Base-by-base conservation (phyloP, 2,888 invertebrate genomes). In the Sinohyriopsis cumingii region DNA sequence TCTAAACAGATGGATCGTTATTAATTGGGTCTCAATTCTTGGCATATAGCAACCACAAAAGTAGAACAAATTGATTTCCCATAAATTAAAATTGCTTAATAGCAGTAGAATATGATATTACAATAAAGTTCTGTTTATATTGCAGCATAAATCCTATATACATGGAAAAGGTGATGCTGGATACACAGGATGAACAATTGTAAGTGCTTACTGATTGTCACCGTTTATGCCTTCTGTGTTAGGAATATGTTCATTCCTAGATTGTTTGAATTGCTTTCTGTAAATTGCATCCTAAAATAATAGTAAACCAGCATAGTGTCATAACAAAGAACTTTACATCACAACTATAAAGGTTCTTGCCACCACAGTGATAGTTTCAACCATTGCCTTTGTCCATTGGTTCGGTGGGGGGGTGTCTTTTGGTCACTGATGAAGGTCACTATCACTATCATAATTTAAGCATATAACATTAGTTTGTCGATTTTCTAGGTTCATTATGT, bases 121-220 rank as follows among this genome's bases (percentile, higher is more conserved):
- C 1, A 33, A 33, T 33, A 33, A 33, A 7, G 15, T n/a, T 22
- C 1, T 53, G 24, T 45, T 12, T 33, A 18, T 66, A 25, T 82
- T 84, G 66, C 84, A 88, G 88, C 71, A 84, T 87, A 66, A 88
- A 88, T 75, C 88, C 88, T 22, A 87, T 88, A 72, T 88, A 87
- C 80, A 67, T 88, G 78, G 88, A 88, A 76, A 86, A 86, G 73
- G 81, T 85, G 45, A 73, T 82, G 65, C 71, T 85, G 70, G 84
- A 84, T 63, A 80, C 80, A 72, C 73, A 77, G 25, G 83, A 82
- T 63, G 83, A 83, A 67, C 77, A 80, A 62, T 80, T 80, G 86
- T 86, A 81, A 77, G 85, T 80, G 53, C 22, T 28, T 45, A 28
- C 25, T 60, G 33, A 62, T 53, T 25, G 5, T 18, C 54, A 24